Percentiles rank a stretch among this genome's conserved stretches.
phyloP scores from a whole-genome alignment of 2,113 vertebrate species.

The Quiscalus mexicanus region DNA sequence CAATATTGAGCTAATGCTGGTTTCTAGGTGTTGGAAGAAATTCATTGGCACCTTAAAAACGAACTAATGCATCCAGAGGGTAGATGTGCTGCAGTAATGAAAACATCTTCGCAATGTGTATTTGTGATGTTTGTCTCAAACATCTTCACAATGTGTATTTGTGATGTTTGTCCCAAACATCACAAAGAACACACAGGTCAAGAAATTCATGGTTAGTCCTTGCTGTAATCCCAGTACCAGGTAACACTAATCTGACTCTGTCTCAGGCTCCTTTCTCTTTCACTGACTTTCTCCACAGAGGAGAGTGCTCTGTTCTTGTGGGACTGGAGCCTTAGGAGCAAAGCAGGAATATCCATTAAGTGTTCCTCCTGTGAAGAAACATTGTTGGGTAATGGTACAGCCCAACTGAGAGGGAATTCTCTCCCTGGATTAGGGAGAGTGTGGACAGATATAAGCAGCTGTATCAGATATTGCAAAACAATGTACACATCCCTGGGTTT shows the following conservation, averaged over 20 bases:
- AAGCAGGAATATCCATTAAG: neutral
- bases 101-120: neutral
- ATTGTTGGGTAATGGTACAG: neutral
- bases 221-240: neutral
- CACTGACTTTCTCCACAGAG: neutral
- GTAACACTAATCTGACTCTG: neutral
- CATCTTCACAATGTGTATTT: neutral
- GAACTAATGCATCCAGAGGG: fast-evolving
- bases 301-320: neutral
- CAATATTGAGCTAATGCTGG: neutral
- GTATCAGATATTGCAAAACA: neutral
- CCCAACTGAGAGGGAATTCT: neutral
- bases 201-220: neutral
- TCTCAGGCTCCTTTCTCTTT: neutral
- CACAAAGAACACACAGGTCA: too few species aligned
- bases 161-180: too few species aligned
- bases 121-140: neutral
- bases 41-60: neutral
- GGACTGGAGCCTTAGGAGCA: neutral
- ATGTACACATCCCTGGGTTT: neutral
- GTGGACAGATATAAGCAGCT: neutral
- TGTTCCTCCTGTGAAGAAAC: neutral
- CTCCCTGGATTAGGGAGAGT: neutral
- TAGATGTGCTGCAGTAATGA: neutral
- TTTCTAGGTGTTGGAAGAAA: neutral